Conservation (phyloP, 2,113 vertebrate species). For the Caranx melampygus region DNA sequence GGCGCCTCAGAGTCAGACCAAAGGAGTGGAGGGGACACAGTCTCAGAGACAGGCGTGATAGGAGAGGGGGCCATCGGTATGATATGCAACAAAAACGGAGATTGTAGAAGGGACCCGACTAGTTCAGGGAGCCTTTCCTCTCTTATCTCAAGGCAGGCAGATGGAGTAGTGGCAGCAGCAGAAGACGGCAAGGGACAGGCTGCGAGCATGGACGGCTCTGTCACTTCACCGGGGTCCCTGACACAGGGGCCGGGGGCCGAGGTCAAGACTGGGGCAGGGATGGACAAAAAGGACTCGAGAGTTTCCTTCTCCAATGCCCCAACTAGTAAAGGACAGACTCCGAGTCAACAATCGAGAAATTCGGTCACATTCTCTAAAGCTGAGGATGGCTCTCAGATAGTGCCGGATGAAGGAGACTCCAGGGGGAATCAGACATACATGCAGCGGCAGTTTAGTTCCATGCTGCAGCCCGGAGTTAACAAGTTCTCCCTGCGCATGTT, state of each 20-base stretch:
- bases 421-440: conserved; percentile 91
- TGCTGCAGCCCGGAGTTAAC: conserved; percentile 97
- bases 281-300: conserved; percentile 86
- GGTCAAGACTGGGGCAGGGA: conserved; percentile 71
- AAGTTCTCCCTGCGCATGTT: conserved; percentile 99
- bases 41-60: conserved; percentile 45
- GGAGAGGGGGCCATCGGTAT: conserved; percentile 73
- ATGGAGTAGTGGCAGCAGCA: conserved; percentile 64
- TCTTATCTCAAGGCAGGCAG: conserved; percentile 77
- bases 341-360: conserved; percentile 69
- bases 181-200: conserved; percentile 65
- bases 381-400: conserved; percentile 85
- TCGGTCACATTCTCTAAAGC: conserved; percentile 80
- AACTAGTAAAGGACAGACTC: conserved; percentile 69
- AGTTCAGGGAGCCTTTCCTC: conserved; percentile 83
- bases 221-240: conserved; percentile 70
- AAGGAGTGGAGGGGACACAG: conserved; percentile 48
- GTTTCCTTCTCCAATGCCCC: conserved; percentile 86
- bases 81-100: conserved; percentile 88
- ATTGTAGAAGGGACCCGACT: conserved; percentile 83
- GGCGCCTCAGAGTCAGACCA: conserved; percentile 43
- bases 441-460: conserved; percentile 95
- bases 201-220: conserved; percentile 79
- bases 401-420: conserved; percentile 85
- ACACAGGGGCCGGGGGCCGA: conserved; percentile 72